Base-by-base conservation (phyloP, 2,888 invertebrate species). In the Trichogramma evanescens region DNA sequence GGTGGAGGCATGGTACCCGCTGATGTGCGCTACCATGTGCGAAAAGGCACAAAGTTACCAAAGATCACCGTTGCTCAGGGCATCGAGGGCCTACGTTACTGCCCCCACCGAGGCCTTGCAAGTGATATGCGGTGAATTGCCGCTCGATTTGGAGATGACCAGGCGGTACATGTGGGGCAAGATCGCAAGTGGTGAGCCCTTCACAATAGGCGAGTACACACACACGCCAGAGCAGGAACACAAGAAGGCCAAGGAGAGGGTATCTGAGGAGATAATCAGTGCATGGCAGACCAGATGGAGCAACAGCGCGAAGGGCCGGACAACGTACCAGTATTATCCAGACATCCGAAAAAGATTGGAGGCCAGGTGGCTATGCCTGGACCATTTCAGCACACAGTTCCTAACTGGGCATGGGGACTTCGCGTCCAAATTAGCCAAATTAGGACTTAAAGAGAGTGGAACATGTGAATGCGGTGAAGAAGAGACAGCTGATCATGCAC, bases 81-180 rank as follows among this genome's bases (percentile, higher is more conserved):
- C 13, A 13, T 13, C 13, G 2, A 13, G 13, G 13, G 13, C 13
- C 13, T 13, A 13, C 13, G 13, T 13, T 13, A 13, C 13, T 1
- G 13, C 13, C 2, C 2, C 13, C 13, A 62, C 61, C 8, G 61
- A 54, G 26, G 65, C 65, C 13, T 59, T 67, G 66, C 65, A 67
- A 43, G 63, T 65, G 0, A 45, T 66, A n/a, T 44, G 54, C 43
- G 66, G 66, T 1, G 55, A 6, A 4, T 26, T 65, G 0, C 65
- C 64, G 13, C 64, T 66, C 65, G 65, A 65, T 40, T 49, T 67
- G 2, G 66, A 65, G 54, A 43, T 42, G 40, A 6, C 53, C 55
- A n/a, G 43, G 57, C 26, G 61, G 13, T 13, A 1, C 13, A 13
- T 13, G 13, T 13, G 13, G 13, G 13, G 51, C 56, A 13, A 56